These are phyloP conservation scores for Mesocentrotus franciscanus DNA, from an alignment of 53 echinoderm and acorn worm genomes.

Conservation along the genomic window DNA sequence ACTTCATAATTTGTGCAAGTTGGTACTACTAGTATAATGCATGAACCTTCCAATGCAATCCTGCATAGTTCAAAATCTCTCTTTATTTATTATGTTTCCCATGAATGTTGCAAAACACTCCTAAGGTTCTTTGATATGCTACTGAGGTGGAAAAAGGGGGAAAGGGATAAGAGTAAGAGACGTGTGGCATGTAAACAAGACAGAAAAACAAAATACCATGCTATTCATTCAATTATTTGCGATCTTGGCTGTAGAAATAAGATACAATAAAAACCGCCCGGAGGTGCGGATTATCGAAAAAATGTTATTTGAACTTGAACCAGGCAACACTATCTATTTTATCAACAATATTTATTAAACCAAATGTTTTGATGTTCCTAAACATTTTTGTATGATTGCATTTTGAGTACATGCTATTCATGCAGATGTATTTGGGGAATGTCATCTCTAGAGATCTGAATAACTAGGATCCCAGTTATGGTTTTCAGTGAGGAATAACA, in stretches of 20 bases:
- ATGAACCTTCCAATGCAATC: not conserved
- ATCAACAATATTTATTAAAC: not conserved
- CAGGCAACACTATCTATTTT: slow-evolving; percentile 20
- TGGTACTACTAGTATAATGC: not conserved
- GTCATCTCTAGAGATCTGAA: not conserved
- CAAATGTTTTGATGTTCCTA: not conserved
- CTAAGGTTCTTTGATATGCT: not conserved
- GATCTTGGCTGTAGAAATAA: slow-evolving; percentile 27
- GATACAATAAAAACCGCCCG: not conserved
- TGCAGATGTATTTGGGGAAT: not conserved
- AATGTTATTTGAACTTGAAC: slow-evolving; percentile 50
- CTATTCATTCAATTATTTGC: slow-evolving; percentile 25
- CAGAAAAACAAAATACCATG: slow-evolving; percentile 10
- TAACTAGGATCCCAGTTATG: not conserved
- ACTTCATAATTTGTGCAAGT: not conserved
- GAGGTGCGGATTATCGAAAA: slow-evolving; percentile 9
- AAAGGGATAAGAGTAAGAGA: not conserved
- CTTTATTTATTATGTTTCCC: not conserved
- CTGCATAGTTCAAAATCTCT: not conserved
- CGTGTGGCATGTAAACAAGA: not conserved
- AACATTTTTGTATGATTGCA: not conserved
- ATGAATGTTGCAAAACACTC: slow-evolving; percentile 36
- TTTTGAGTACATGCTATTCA: slow-evolving; percentile 7
- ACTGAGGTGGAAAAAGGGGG: not conserved
- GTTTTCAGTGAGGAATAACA: not conserved